Evolutionary conservation across 2,888 invertebrate genomes (phyloP).

Genomic region (Rosalia funebris): DNA sequence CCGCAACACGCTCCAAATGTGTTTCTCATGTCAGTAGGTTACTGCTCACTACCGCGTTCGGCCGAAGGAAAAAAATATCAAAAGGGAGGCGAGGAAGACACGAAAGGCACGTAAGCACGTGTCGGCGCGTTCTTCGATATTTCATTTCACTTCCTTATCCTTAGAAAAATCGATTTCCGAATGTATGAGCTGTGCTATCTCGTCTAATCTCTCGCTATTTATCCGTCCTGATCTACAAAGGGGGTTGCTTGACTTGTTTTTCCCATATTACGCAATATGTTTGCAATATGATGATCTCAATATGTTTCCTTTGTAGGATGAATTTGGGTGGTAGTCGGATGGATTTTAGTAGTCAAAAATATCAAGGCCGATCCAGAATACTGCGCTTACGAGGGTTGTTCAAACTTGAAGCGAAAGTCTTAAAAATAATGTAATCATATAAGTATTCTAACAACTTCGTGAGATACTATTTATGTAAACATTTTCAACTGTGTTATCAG

Average conservation of each 20-base stretch:
- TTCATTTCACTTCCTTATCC: slow-evolving; percentile 26
- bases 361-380: too few relatives aligned
- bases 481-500: too few relatives aligned
- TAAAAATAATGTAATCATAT: too few relatives aligned
- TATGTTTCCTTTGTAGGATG: slow-evolving; percentile 7
- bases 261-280: background rate
- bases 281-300: slow-evolving; percentile 7
- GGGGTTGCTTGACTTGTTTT: slow-evolving; percentile 9
- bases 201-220: slow-evolving; percentile 24
- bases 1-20: background rate
- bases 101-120: slow-evolving; percentile 21
- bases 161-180: slow-evolving; percentile 20
- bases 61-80: slow-evolving; percentile 1
- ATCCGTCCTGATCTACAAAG: slow-evolving; percentile 7
- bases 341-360: too few relatives aligned
- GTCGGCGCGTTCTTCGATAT: slow-evolving; percentile 24
- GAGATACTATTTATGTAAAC: too few relatives aligned
- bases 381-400: too few relatives aligned
- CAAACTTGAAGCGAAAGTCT: too few relatives aligned
- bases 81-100: slow-evolving; percentile 8
- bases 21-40: background rate
- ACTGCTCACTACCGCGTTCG: background rate
- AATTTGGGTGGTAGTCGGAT: too few relatives aligned
- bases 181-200: slow-evolving; percentile 22
- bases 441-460: too few relatives aligned